Conservation (phyloP, 35 echinoderm and acorn worm species). For the Holothuria glaberrima region DNA sequence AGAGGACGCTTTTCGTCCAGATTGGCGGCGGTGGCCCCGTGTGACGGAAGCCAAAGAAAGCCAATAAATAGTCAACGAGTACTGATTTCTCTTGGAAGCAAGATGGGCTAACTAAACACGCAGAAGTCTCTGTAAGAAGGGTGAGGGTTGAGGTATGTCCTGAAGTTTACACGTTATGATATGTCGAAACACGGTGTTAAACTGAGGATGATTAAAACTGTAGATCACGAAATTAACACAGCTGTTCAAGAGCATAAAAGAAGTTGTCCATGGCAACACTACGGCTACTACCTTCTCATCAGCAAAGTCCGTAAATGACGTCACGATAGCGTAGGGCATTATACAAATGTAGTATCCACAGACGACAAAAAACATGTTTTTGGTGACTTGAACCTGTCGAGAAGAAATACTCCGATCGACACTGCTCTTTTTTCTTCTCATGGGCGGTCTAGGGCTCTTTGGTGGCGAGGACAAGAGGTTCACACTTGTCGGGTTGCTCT, state of each 20-base stretch:
- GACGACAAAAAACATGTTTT: constrained; percentile 72
- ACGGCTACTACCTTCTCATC: neutral
- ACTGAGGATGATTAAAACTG: constrained; percentile 66
- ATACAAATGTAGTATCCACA: constrained; percentile 55
- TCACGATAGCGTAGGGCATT: constrained; percentile 56
- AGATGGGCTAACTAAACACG: no score
- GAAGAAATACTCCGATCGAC: constrained; percentile 26
- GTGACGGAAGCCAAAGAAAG: no score
- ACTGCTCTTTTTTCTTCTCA: neutral
- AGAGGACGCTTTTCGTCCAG: no score
- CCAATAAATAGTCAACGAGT: no score
- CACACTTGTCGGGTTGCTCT: neutral
- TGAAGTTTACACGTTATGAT: constrained; percentile 41
- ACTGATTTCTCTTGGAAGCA: no score
- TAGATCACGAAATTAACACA: constrained; percentile 63
- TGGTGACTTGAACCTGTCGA: constrained; percentile 64
- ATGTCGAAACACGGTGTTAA: constrained; percentile 52
- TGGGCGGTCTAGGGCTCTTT: neutral
- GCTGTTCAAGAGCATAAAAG: constrained; percentile 56
- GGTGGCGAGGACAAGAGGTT: constrained; percentile 18
- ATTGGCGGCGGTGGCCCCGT: no score
- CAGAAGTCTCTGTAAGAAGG: constrained; percentile 8
- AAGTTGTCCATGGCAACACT: constrained; percentile 13
- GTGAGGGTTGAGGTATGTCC: constrained; percentile 32
- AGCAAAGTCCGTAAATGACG: constrained; percentile 11